Conservation (phyloP, 2,113 vertebrate species). For the Bucco capensis region DNA sequence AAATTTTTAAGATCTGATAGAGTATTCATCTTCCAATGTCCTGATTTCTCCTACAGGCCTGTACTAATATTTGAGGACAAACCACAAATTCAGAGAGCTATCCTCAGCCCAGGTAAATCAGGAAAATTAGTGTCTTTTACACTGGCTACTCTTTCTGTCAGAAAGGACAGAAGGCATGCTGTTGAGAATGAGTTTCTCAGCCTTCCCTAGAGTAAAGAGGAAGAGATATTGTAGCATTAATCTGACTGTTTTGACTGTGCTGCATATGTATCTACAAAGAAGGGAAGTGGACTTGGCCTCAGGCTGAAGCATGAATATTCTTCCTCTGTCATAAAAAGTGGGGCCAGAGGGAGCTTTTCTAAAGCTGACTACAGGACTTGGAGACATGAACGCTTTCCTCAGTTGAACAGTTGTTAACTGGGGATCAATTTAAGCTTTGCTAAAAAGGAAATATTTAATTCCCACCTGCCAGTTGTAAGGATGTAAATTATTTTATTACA, state of each 20-base stretch:
- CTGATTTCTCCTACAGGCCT: background rate
- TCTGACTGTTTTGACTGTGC: background rate
- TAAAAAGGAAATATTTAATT: background rate
- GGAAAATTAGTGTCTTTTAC: background rate
- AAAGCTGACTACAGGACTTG: background rate
- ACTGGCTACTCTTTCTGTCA: background rate
- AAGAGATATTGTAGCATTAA: background rate
- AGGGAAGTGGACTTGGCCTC: background rate
- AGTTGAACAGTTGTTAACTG: background rate
- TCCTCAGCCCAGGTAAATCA: background rate
- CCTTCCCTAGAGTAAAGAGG: background rate
- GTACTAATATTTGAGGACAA: background rate
- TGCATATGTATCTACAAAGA: background rate
- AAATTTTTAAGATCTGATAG: background rate
- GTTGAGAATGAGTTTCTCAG: background rate
- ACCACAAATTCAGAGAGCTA: background rate
- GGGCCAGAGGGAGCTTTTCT: background rate
- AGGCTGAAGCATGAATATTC: background rate
- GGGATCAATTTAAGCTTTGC: background rate
- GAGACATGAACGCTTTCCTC: background rate
- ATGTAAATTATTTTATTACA: background rate
- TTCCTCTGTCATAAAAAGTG: background rate
- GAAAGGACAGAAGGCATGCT: background rate
- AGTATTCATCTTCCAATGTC: background rate
- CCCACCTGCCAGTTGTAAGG: background rate